A percentile compares a stretch with the other conserved stretches of the same genome.
These are phyloP conservation scores for Meteorus colon DNA, from an alignment of 2,888 invertebrate genomes.

Conservation along the genomic window DNA sequence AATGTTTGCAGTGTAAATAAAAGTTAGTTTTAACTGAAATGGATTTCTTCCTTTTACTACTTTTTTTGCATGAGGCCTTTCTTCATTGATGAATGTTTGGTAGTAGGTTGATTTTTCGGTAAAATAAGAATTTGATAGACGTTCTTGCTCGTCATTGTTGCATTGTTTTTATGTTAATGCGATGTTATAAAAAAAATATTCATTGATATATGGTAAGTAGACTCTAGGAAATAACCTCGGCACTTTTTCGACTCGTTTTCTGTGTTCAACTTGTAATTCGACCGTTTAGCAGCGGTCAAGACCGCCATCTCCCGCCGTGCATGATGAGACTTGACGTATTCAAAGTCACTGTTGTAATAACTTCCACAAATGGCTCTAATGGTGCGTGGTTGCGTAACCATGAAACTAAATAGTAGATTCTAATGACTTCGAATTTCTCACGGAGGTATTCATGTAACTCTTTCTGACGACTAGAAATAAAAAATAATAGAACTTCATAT, in stretches of 20 bases:
- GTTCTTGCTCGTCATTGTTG: neutral
- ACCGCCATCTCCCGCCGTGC: constrained; percentile 64
- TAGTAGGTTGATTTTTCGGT: neutral
- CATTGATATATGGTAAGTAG: neutral
- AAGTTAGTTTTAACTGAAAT: neutral
- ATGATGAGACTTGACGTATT: constrained; percentile 65
- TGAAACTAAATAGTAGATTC: constrained; percentile 40
- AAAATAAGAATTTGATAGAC: too few relatives aligned
- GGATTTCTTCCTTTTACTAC: neutral
- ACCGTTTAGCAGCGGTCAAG: constrained; percentile 55
- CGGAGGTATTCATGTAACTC: neutral
- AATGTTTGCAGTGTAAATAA: neutral
- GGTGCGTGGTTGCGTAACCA: constrained; percentile 54
- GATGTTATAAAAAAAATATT: neutral
- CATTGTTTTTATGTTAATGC: neutral
- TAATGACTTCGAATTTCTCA: constrained; percentile 38
- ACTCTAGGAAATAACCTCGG: neutral
- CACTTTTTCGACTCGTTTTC: neutral
- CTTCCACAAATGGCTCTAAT: constrained; percentile 60
- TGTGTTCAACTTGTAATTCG: constrained; percentile 63
- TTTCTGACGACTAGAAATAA: neutral
- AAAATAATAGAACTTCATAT: neutral
- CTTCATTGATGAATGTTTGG: neutral
- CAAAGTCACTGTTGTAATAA: constrained; percentile 70
- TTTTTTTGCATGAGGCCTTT: neutral